A percentile compares a stretch with the other conserved stretches of the same genome.
Conservation (phyloP, 2,113 vertebrate species). For the Oxyura jamaicensis region DNA sequence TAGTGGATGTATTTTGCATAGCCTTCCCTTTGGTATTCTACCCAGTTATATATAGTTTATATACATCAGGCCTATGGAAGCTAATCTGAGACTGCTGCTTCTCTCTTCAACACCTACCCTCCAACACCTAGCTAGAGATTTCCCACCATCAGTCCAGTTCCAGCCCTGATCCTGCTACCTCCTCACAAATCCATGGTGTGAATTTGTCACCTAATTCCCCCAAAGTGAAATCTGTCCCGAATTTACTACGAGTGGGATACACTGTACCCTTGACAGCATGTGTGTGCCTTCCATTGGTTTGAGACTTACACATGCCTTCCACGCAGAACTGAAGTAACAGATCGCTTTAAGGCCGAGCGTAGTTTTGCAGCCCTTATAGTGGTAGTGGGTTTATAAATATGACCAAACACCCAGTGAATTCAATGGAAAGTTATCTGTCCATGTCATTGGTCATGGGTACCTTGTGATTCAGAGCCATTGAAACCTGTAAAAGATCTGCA, state of each 20-base stretch:
- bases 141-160: background rate
- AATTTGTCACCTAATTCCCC: background rate
- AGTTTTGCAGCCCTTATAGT: background rate
- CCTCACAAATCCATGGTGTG: background rate
- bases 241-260: background rate
- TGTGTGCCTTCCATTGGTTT: background rate
- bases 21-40: background rate
- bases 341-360: background rate
- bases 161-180: background rate
- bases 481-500: background rate
- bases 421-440: background rate
- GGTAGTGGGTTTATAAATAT: background rate
- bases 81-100: background rate
- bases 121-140: background rate
- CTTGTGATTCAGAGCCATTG: background rate
- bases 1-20: background rate
- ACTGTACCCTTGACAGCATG: accelerated
- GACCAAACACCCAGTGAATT: background rate
- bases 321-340: background rate
- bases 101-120: background rate
- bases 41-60: background rate
- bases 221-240: background rate
- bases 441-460: background rate
- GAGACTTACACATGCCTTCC: background rate
- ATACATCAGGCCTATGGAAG: background rate